Percentiles rank a stretch among this genome's conserved stretches.
phyloP scores from a whole-genome alignment of 2,113 vertebrate genomes.

The Dinomys branickii region DNA sequence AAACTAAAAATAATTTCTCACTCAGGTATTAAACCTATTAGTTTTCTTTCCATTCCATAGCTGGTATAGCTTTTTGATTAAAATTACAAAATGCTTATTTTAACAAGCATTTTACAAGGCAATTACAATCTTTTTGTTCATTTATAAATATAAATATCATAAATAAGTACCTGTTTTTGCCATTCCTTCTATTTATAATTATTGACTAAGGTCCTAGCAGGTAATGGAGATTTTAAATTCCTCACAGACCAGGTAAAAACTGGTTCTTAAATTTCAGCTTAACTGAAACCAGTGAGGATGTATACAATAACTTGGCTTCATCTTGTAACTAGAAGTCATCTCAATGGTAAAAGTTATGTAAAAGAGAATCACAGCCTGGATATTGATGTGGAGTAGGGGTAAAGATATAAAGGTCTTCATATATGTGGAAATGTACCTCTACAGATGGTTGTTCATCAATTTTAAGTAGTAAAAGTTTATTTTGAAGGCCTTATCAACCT shows the following conservation, averaged over 20 bases:
- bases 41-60: neutral
- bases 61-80: neutral
- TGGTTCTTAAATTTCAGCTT: neutral
- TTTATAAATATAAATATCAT: neutral
- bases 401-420: neutral
- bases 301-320: neutral
- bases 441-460: neutral
- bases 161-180: neutral
- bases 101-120: neutral
- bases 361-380: neutral
- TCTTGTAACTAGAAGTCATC: neutral
- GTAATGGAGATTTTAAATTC: neutral
- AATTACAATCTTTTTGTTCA: too few relatives aligned
- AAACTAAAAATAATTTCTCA: neutral
- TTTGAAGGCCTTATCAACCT: neutral
- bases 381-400: neutral
- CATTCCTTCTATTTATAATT: neutral
- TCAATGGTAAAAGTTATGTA: neutral
- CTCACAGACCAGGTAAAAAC: neutral
- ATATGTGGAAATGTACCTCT: neutral
- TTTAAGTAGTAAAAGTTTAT: neutral
- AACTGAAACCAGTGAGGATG: neutral
- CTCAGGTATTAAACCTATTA: neutral
- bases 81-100: neutral
- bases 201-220: neutral